A percentile compares a stretch with the other conserved stretches of the same genome.
Conservation (phyloP, 1,140 invertebrate genomes). For the Medauroidea extradentata region DNA sequence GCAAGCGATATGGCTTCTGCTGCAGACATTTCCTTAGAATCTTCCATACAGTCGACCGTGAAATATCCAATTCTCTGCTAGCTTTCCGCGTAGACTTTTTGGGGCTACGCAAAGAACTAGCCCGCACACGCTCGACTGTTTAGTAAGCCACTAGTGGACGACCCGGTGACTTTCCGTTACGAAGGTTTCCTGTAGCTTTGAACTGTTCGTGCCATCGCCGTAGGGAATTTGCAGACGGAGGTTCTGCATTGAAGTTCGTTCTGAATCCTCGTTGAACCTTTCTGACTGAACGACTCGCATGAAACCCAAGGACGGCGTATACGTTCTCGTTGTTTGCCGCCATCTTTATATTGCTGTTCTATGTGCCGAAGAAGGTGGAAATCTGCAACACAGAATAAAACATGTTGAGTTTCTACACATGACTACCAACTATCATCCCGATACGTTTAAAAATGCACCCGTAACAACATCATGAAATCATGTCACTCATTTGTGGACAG, state of each 20-base stretch:
- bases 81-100: conserved; percentile 15
- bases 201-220: conserved; percentile 12
- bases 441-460: background rate
- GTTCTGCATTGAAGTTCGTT: conserved; percentile 7
- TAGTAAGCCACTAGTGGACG: conserved; percentile 2
- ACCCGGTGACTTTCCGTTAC: conserved; percentile 9
- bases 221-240: conserved; percentile 8
- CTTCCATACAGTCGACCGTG: conserved; percentile 18
- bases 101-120: conserved; percentile 15
- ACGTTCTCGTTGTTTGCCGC: conserved; percentile 4
- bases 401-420: conserved; percentile 10
- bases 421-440: background rate
- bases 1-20: conserved; percentile 7
- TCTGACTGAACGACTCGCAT: conserved; percentile 5
- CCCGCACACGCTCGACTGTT: conserved; percentile 10
- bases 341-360: conserved; percentile 1
- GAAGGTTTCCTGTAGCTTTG: conserved; percentile 5
- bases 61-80: conserved; percentile 17
- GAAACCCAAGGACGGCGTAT: conserved; percentile 8
- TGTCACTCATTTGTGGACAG: conserved; percentile 6
- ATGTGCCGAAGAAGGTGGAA: conserved; percentile 1
- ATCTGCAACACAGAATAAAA: conserved; percentile 2
- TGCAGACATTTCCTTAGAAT: conserved; percentile 15
- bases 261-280: conserved; percentile 8
- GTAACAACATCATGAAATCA: conserved; percentile 3